A percentile compares a stretch with the other conserved stretches of the same genome.
Conservation (phyloP, 2,797 vertebrate species). For the Heteromormyrus szaboi region DNA sequence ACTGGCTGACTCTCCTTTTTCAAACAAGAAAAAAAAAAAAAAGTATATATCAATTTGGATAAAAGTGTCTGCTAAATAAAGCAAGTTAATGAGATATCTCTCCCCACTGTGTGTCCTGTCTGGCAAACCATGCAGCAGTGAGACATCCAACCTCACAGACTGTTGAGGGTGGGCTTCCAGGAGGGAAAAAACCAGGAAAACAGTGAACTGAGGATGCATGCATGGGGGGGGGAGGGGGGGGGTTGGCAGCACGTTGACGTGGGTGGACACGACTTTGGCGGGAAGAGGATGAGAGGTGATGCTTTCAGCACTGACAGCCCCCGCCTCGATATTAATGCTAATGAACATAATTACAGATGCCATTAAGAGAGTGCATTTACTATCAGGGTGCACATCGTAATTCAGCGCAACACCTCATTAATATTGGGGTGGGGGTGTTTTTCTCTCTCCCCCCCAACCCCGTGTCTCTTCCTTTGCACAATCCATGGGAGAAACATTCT, state of each 20-base stretch:
- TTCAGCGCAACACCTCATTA: conserved; percentile 74
- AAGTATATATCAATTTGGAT: not conserved
- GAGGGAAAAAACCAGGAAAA: not conserved
- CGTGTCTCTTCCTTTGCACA: conserved; percentile 33
- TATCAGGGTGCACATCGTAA: conserved; percentile 71
- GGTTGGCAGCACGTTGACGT: not conserved
- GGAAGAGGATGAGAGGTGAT: conserved; percentile 21
- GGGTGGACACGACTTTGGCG: not conserved
- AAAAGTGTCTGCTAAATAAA: not conserved
- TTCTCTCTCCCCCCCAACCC: conserved; percentile 34
- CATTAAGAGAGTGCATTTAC: conserved; percentile 78
- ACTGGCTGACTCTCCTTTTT: not conserved
- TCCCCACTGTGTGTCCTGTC: not conserved
- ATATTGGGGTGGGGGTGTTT: conserved; percentile 52
- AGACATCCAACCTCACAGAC: not conserved
- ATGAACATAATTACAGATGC: conserved; percentile 71
- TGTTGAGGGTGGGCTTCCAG: not conserved
- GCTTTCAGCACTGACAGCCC: conserved; percentile 49
- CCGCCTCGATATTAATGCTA: conserved; percentile 63
- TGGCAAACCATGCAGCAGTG: not conserved
- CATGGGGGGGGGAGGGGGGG: not conserved
- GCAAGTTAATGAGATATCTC: not conserved
- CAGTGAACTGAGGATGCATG: not conserved
- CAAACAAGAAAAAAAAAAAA: not conserved
- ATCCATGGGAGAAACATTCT: conserved; percentile 50